phyloP scores from a whole-genome alignment of 2,113 vertebrate species.

The Artemisiospiza belli region DNA sequence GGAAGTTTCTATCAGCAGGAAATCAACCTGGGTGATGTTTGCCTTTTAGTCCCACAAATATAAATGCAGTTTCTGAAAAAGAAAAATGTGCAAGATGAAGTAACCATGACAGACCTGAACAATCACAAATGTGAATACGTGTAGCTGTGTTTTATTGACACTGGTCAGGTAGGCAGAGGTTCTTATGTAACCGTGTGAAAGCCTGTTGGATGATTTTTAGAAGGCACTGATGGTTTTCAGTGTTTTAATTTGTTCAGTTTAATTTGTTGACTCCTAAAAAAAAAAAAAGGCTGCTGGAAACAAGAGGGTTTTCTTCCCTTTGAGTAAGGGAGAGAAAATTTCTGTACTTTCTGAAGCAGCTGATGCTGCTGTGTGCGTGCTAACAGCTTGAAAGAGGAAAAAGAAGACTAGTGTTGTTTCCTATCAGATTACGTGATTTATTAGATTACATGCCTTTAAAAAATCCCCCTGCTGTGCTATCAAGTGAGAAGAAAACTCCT shows the following conservation, averaged over 20 bases:
- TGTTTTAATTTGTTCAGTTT: not conserved
- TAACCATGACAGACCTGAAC: not conserved
- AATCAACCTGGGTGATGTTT: not conserved
- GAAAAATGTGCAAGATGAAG: not conserved
- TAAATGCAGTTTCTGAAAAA: not conserved
- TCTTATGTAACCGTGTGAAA: not conserved
- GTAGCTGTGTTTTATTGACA: not conserved
- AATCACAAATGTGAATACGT: not conserved
- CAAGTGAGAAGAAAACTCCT: not conserved
- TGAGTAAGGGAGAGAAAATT: not conserved
- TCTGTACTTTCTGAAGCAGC: not conserved
- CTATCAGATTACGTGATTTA: not conserved
- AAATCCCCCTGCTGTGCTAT: not conserved
- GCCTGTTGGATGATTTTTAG: not conserved
- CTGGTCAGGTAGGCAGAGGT: not conserved
- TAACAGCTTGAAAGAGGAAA: constrained; percentile 25
- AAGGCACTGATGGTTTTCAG: not conserved
- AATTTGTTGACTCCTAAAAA: not conserved
- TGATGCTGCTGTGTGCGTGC: not conserved
- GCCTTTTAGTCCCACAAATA: not conserved
- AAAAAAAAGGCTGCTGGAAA: not conserved
- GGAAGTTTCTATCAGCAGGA: constrained; percentile 14
- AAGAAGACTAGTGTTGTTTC: constrained; percentile 27
- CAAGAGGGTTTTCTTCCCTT: not conserved
- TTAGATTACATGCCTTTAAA: constrained; percentile 5